phyloP scores from a whole-genome alignment of 1,140 invertebrate genomes.

The Charaxes varanes region DNA sequence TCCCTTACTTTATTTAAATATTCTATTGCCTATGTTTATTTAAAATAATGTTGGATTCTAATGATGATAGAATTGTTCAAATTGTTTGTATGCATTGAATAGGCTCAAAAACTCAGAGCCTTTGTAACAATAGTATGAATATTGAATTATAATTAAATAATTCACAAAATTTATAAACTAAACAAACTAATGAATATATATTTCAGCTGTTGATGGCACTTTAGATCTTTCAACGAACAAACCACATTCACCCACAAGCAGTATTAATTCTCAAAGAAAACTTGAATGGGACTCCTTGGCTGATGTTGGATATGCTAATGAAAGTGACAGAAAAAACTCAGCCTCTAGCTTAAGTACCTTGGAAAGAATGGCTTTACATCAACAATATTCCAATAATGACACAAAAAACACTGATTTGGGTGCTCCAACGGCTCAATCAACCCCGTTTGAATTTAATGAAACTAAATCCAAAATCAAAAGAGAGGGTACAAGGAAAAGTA shows the following conservation, averaged over 20 bases:
- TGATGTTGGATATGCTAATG: conserved; percentile 82
- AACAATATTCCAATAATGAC: conserved; percentile 62
- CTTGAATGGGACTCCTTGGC: conserved; percentile 86
- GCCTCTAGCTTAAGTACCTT: conserved; percentile 74
- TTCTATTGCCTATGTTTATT: no score
- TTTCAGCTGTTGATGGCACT: conserved; percentile 51
- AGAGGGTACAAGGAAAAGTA: conserved; percentile 37
- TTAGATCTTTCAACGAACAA: conserved; percentile 54
- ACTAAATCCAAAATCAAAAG: conserved; percentile 42
- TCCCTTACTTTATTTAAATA: no score
- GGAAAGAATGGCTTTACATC: conserved; percentile 74
- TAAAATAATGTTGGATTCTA: no score
- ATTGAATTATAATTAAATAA: no score
- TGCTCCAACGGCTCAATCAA: conserved; percentile 62
- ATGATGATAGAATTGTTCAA: no score
- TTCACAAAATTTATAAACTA: no score
- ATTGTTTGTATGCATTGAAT: no score
- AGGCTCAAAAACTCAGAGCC: no score
- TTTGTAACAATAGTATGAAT: no score
- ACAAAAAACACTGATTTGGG: conserved; percentile 42
- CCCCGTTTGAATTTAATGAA: conserved; percentile 47
- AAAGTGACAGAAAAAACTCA: conserved; percentile 59
- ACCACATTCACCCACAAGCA: conserved; percentile 76
- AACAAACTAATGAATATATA: no score
- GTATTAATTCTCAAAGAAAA: conserved; percentile 77